phyloP scores from a whole-genome alignment of 2,888 invertebrate genomes.

The Macaria notata region DNA sequence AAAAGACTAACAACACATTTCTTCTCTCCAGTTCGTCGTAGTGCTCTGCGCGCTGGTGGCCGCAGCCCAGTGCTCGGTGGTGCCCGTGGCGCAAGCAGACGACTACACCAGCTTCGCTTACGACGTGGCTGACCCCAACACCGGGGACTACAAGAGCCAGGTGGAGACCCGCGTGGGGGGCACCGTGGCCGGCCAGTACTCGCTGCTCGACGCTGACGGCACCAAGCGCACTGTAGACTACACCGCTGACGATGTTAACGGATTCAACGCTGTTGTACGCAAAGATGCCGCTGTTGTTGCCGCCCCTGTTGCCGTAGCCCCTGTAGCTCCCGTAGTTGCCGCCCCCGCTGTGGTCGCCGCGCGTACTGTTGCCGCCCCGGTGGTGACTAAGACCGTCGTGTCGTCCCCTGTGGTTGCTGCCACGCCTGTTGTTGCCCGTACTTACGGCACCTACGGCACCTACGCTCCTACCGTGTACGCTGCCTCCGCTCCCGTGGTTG shows the following conservation, averaged over 20 bases:
- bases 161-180: conserved; percentile 79
- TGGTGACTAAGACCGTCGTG: conserved; percentile 28
- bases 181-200: conserved; percentile 79
- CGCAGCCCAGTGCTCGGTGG: conserved; percentile 68
- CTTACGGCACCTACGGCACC: conserved; percentile 26
- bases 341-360: conserved; percentile 44
- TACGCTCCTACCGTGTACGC: conserved; percentile 36
- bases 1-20: neutral
- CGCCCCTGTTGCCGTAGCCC: conserved; percentile 52
- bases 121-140: conserved; percentile 80
- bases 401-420: conserved; percentile 34
- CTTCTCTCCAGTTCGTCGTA: conserved; percentile 60
- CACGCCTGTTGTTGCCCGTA: neutral
- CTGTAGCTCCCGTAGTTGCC: conserved; percentile 43
- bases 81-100: conserved; percentile 79
- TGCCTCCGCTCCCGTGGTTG: conserved; percentile 30
- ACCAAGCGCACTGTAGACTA: conserved; percentile 82
- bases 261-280: conserved; percentile 82
- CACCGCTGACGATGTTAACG: conserved; percentile 79
- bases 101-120: conserved; percentile 80
- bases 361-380: conserved; percentile 37
- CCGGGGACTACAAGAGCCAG: conserved; percentile 83
- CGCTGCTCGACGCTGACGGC: conserved; percentile 79
- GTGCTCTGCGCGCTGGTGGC: conserved; percentile 68
- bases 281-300: conserved; percentile 71